These are phyloP conservation scores for Pungitius pungitius DNA, from an alignment of 2,113 vertebrate genomes.

Conservation along the genomic window DNA sequence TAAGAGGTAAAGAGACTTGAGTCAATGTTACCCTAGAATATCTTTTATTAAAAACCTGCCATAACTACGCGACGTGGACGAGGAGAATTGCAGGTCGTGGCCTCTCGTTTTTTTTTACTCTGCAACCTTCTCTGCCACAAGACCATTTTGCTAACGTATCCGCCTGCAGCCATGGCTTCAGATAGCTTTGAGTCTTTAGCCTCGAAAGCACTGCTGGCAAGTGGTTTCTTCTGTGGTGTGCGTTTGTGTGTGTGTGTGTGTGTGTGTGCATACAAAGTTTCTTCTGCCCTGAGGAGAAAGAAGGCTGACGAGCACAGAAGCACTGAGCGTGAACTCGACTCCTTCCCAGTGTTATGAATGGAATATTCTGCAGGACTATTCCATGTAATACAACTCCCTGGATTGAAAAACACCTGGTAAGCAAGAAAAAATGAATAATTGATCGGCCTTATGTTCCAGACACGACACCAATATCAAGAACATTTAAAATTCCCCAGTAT, in stretches of 20 bases:
- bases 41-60: constrained; percentile 17
- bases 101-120: constrained; percentile 9
- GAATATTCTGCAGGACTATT: constrained; percentile 51
- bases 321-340: constrained; percentile 34
- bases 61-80: not conserved
- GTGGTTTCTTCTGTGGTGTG: constrained; percentile 1
- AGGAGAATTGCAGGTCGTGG: not conserved
- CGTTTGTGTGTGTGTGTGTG: constrained; percentile 9
- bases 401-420: constrained; percentile 69
- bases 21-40: constrained; percentile 14
- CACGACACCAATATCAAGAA: constrained; percentile 44
- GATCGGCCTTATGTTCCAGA: constrained; percentile 61
- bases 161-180: not conserved
- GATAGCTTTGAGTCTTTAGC: constrained; percentile 7
- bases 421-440: constrained; percentile 69
- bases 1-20: too few relatives aligned
- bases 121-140: constrained; percentile 19
- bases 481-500: constrained; percentile 27
- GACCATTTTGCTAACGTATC: constrained; percentile 12
- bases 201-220: constrained; percentile 1
- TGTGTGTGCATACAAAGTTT: constrained; percentile 16
- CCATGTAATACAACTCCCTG: constrained; percentile 67
- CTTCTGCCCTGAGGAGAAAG: constrained; percentile 39
- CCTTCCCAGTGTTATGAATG: constrained; percentile 54
- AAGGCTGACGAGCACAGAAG: constrained; percentile 34